Percentiles rank a stretch among this genome's conserved stretches.
phyloP scores from a whole-genome alignment of 1,140 invertebrate genomes.

The Pogonognathellus flavescens region DNA sequence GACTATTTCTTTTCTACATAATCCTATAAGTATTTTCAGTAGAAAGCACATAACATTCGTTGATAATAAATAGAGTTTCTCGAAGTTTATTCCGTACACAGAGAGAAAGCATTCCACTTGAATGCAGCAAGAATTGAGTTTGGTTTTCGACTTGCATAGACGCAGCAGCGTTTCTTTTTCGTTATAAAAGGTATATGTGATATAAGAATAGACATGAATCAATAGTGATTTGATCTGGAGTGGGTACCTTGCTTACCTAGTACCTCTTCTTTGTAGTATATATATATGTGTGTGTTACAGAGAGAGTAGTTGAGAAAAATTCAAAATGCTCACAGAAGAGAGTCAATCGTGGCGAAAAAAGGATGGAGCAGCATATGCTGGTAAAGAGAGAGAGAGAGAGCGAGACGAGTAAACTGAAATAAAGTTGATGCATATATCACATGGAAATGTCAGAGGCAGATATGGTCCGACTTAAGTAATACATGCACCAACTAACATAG shows the following conservation, averaged over 20 bases:
- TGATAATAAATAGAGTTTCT: constrained; percentile 31
- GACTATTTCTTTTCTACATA: neutral
- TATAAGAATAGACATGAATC: constrained; percentile 18
- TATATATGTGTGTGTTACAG: constrained; percentile 2
- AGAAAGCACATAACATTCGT: constrained; percentile 6
- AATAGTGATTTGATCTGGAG: constrained; percentile 57
- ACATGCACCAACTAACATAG: constrained; percentile 19
- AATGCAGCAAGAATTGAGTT: neutral
- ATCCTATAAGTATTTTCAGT: neutral
- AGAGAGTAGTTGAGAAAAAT: constrained; percentile 45
- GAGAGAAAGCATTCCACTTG: neutral
- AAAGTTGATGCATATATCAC: constrained; percentile 60
- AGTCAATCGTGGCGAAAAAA: constrained; percentile 57
- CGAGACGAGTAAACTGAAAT: constrained; percentile 48
- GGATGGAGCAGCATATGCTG: constrained; percentile 3
- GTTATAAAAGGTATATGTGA: constrained; percentile 8
- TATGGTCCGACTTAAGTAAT: constrained; percentile 39
- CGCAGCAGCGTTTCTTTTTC: neutral
- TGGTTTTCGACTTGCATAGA: neutral
- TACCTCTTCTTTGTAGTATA: neutral
- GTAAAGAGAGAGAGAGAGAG: constrained; percentile 17
- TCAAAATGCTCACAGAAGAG: constrained; percentile 55
- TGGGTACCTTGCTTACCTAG: too few relatives aligned
- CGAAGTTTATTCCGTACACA: constrained; percentile 7
- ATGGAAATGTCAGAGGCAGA: constrained; percentile 56